These are phyloP conservation scores for Natator depressus DNA, from an alignment of 2,113 vertebrate species.

Conservation along the genomic window DNA sequence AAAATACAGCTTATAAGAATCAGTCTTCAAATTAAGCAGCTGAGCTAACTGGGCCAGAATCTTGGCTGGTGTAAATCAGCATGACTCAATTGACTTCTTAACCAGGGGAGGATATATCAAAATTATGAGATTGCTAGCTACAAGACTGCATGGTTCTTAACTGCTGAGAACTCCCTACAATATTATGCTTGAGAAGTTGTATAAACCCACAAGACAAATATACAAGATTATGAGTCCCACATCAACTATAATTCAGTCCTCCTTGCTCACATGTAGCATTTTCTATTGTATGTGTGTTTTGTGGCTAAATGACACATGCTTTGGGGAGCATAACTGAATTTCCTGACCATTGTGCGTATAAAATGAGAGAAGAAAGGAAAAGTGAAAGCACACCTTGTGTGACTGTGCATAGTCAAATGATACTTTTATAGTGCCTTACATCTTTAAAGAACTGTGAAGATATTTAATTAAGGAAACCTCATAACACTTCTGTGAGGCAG, in stretches of 20 bases:
- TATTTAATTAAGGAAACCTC: not conserved
- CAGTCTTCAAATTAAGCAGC: not conserved
- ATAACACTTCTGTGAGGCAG: not conserved
- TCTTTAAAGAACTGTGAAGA: not conserved
- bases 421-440: not conserved
- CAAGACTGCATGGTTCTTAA: not conserved
- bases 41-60: not conserved
- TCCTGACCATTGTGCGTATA: slow-evolving; percentile 14
- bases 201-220: not conserved
- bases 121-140: not conserved
- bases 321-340: not conserved
- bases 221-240: not conserved
- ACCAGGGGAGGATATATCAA: not conserved
- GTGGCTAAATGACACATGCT: not conserved
- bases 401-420: not conserved
- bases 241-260: not conserved
- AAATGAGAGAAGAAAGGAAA: not conserved
- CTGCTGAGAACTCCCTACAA: not conserved
- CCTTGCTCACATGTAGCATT: slow-evolving; percentile 5
- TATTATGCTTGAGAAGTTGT: not conserved
- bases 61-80: not conserved
- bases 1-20: not conserved
- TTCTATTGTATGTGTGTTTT: not conserved
- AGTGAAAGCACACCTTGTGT: not conserved
- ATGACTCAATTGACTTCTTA: not conserved